Base-by-base conservation (phyloP, 2,113 vertebrate genomes). In the Tamias sibiricus region DNA sequence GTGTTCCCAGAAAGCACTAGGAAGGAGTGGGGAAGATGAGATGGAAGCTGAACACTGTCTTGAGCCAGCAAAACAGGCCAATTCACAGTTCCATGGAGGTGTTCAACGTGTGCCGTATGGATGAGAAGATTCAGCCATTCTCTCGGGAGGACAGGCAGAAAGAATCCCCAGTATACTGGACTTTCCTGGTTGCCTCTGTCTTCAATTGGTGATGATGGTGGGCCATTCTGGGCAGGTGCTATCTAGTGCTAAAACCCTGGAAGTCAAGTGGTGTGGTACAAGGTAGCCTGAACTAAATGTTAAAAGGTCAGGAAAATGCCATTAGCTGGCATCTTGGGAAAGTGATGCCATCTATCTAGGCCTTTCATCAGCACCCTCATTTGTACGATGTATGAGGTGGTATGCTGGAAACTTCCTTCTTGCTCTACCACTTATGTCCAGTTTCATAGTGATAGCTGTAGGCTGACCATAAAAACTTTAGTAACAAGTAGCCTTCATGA, bases 31-130 rank as follows among this genome's bases (percentile, higher is more conserved):
- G 28, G 64, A 35, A 49, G 0, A 30, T 20, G 86, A 81, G 62
- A 32, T 6, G 22, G 66, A 62, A 54, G 77, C 40, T 64, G 8
- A 8, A 1, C 2, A 9, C 0, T 6, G 17, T 52, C 2, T n/a
- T 14, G 40, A 84, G 14, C 32, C 49, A n/a, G 83, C 5, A 30
- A 10, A 40, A 66, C 3, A 64, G 71, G 64, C 42, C 85, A 37
- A n/a, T 0, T 3, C 32, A 19, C n/a, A 49, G n/a, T 8, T 30
- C 40, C 28, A 20, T 40, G 28, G 30, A 30, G 5, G 28, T 37
- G 1, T 24, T 2, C 32, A 40, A 4, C 59, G n/a, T 19, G 6
- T 47, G 1, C 24, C 16, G 3, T 14, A 0, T 5, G 7, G 17
- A 44, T 20, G 30, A 47, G 49, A 69, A 42, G 16, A 26, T 22